Evolutionary conservation across 2,113 vertebrate genomes (phyloP), one percentile per base, ranked within the genome.

Genomic region (Apteryx owenii): DNA sequence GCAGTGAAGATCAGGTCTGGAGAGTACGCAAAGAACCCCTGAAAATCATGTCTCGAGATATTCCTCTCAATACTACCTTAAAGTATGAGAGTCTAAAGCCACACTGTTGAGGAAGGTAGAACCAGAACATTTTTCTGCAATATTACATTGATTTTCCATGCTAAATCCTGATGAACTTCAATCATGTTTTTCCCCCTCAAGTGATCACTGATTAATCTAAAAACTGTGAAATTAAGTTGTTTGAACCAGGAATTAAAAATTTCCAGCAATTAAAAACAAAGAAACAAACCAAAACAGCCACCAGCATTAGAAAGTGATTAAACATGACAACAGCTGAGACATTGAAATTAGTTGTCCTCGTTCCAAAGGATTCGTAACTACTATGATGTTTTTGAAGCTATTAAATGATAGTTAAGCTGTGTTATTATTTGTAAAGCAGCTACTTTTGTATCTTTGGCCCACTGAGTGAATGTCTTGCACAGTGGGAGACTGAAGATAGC

Each of bases 351-450:
- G 86, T 75, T 95, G 76, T 92, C 86, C 90, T 81, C 4, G 0
- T 97, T 95, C 90, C 64, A 94, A 88, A 51, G 53, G 58, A 29
- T 91, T 89, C 5, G 40, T 92, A 96, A 90, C 88, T 88, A 25
- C 89, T 80, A 70, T 71, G 84, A 65, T 97, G 84, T 46, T 91
- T 97, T 81, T 29, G 13, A 96, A 97, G 95, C 92, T 88, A 95
- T 96, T 95, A 97, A 95, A 89, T 76, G 84, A 91, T 93, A 96
- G 90, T 95, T 97, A 96, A 88, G 28, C 69, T 72, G 36, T 90
- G 84, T 94, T 97, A 92, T 94, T 97, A 95, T 96, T 97, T 97
- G 89, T 95, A 97, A 97, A 97, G 66, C 81, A 96, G 81, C 61
- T 92, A 93, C 92, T 95, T 95, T 76, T 93, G 81, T 88, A 80